Conservation (phyloP, 1,140 invertebrate genomes). For the Drosophila miranda region DNA sequence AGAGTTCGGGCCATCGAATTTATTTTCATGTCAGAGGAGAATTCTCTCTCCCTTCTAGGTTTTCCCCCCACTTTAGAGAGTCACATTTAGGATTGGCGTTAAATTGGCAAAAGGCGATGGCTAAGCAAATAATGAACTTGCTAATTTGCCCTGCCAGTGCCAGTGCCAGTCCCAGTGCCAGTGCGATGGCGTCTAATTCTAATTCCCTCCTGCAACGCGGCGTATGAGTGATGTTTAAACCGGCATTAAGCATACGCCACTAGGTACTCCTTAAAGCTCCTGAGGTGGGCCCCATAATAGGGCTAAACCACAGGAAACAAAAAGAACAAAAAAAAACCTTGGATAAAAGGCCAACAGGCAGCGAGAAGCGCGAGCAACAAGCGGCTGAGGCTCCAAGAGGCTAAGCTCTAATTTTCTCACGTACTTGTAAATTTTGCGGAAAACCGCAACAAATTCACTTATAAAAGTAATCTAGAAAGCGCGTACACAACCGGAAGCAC, state of each 20-base stretch:
- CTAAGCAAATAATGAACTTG: conserved; percentile 68
- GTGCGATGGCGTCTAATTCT: too few relatives aligned
- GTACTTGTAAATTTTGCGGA: conserved; percentile 81
- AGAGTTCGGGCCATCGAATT: conserved; percentile 72
- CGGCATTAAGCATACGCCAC: conserved; percentile 56
- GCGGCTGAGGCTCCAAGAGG: conserved; percentile 55
- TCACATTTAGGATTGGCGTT: conserved; percentile 43
- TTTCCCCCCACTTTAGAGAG: conserved; percentile 22
- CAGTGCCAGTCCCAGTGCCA: conserved; percentile 9
- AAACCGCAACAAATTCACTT: conserved; percentile 81
- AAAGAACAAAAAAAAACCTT: not conserved
- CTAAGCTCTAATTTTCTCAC: conserved; percentile 81
- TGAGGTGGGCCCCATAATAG: conserved; percentile 36
- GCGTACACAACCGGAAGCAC: conserved; percentile 75
- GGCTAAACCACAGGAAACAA: conserved; percentile 5
- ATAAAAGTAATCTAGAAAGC: conserved; percentile 80
- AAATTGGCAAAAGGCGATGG: conserved; percentile 59
- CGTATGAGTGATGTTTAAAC: conserved; percentile 49
- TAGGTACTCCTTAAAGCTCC: conserved; percentile 36
- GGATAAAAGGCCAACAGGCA: conserved; percentile 11
- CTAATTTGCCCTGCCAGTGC: conserved; percentile 52
- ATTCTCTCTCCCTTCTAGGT: not conserved
- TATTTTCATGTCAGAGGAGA: conserved; percentile 65
- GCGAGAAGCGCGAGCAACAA: conserved; percentile 53
- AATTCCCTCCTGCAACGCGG: conserved; percentile 22